Percentiles rank a stretch among this genome's conserved stretches.
These are phyloP conservation scores for Smutsia gigantea DNA, from an alignment of 2,797 vertebrate genomes.

Conservation along the genomic window DNA sequence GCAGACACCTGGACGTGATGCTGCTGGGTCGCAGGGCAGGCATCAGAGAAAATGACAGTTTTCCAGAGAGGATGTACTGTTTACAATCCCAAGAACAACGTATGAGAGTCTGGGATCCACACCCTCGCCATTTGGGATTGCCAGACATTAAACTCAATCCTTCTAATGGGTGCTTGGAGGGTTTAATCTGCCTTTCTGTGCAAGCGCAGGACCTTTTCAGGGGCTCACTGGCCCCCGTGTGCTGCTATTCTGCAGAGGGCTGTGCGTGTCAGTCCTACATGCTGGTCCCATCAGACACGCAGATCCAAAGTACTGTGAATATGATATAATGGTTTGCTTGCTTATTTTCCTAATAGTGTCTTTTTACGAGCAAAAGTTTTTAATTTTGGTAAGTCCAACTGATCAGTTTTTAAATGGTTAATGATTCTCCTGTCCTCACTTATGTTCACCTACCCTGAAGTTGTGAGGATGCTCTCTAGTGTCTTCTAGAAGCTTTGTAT, in stretches of 20 bases:
- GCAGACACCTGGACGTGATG: too few species aligned
- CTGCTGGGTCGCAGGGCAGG: not conserved
- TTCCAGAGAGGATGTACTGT: not conserved
- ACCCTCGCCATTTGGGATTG: fast-evolving
- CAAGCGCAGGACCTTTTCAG: too few species aligned
- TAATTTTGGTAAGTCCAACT: not conserved
- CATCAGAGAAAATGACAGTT: not conserved
- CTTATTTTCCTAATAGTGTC: not conserved
- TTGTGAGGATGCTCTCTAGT: not conserved
- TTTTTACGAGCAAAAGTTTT: not conserved
- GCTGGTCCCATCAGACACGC: not conserved
- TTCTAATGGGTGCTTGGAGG: not conserved
- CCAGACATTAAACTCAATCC: not conserved
- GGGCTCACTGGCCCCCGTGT: too few species aligned
- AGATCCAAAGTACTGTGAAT: not conserved
- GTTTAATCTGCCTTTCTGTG: too few species aligned
- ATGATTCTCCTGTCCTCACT: not conserved
- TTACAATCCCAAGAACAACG: not conserved
- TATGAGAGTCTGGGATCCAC: not conserved
- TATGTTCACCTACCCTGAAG: not conserved
- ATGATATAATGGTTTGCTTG: too few species aligned
- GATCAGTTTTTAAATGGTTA: not conserved
- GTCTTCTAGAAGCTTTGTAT: not conserved
- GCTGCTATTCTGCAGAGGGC: too few species aligned
- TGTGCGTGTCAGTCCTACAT: too few species aligned